These are phyloP conservation scores for Onychostoma macrolepis DNA, from an alignment of 2,113 vertebrate species.

Conservation along the genomic window DNA sequence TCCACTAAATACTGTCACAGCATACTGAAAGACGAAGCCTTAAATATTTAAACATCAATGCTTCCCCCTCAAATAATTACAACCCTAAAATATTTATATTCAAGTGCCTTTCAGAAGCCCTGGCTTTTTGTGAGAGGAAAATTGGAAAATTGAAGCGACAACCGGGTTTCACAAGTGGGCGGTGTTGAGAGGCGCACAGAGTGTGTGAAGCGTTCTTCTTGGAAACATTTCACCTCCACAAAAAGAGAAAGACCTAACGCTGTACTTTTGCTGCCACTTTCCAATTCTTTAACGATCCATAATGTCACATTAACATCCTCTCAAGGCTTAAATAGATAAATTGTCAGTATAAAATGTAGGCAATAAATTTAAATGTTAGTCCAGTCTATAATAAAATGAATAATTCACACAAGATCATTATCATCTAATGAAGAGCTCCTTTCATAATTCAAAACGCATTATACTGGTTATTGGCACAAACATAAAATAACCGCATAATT, in stretches of 20 bases:
- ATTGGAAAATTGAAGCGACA: conserved; percentile 44
- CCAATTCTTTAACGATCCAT: conserved; percentile 17
- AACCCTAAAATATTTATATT: conserved; percentile 68
- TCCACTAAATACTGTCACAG: conserved; percentile 51
- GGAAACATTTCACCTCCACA: conserved; percentile 27
- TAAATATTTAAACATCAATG: conserved; percentile 69
- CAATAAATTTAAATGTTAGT: neutral
- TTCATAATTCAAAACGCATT: neutral
- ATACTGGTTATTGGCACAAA: neutral
- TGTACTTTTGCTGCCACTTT: neutral
- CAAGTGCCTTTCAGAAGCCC: conserved; percentile 56
- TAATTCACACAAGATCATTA: conserved; percentile 1
- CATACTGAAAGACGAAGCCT: conserved; percentile 58
- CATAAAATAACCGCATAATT: neutral
- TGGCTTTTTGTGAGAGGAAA: conserved; percentile 31
- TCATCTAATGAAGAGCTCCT: neutral
- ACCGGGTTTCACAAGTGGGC: conserved; percentile 31
- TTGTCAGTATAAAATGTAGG: neutral
- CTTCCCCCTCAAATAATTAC: conserved; percentile 64
- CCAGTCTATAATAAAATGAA: neutral
- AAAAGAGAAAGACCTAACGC: conserved; percentile 6
- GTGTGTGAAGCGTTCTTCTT: conserved; percentile 31
- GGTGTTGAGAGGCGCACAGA: conserved; percentile 35
- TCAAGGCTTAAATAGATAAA: neutral
- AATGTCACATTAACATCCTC: neutral